Percentiles rank a stretch among this genome's conserved stretches.
phyloP scores from a whole-genome alignment of 2,797 vertebrate genomes.

The Crypturellus tataupa region DNA sequence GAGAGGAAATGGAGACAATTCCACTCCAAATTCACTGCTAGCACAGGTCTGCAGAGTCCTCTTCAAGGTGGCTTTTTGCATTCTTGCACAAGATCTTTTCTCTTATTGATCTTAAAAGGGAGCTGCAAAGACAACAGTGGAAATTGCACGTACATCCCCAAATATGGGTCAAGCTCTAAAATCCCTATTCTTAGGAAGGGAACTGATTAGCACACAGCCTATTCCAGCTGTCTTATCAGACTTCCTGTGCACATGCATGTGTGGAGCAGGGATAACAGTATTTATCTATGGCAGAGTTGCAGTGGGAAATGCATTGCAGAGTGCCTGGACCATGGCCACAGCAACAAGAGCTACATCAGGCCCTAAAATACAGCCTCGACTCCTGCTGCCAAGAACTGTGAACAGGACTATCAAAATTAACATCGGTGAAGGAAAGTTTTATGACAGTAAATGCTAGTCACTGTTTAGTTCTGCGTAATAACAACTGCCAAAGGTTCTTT shows the following conservation, averaged over 20 bases:
- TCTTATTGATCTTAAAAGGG: neutral
- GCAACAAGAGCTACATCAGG: neutral
- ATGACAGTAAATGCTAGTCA: neutral
- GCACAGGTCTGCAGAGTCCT: neutral
- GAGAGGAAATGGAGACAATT: neutral
- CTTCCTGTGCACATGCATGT: neutral
- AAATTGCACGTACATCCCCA: neutral
- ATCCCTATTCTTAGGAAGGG: neutral
- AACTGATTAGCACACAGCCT: neutral
- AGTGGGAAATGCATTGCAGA: neutral
- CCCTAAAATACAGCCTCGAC: neutral
- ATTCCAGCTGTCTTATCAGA: neutral
- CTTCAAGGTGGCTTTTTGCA: neutral
- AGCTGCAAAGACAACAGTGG: constrained; percentile 7
- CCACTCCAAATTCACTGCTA: neutral
- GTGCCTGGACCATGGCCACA: neutral
- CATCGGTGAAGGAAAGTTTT: neutral
- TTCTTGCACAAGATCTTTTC: neutral
- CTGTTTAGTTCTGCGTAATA: neutral
- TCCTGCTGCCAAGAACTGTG: neutral
- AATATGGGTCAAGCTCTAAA: neutral
- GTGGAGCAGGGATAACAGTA: neutral
- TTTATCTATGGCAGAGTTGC: neutral
- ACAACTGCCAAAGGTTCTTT: neutral
- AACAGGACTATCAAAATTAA: neutral